Evolutionary conservation across 2,113 vertebrate genomes (phyloP).

Genomic region (Mobula birostris): DNA sequence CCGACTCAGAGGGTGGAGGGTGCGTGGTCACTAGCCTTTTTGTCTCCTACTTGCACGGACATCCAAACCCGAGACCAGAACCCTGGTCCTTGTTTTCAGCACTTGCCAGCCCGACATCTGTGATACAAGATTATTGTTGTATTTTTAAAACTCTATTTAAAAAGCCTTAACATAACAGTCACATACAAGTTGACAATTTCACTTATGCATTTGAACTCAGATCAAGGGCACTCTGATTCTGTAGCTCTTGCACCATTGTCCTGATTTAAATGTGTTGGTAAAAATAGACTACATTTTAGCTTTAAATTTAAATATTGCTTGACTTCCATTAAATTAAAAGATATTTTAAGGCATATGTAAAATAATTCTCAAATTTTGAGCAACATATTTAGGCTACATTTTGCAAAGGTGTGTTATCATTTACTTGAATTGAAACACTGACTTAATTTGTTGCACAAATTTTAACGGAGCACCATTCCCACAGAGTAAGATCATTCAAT

Average conservation of each 20-base stretch:
- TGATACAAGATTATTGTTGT: neutral
- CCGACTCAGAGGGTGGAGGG: too few species aligned
- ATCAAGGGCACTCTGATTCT: neutral
- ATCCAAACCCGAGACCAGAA: too few species aligned
- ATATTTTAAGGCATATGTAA: neutral
- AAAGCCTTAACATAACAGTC: neutral
- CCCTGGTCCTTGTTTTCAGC: too few species aligned
- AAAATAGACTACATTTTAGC: neutral
- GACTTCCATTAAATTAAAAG: neutral
- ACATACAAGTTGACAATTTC: neutral
- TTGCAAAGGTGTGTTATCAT: neutral
- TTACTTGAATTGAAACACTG: neutral
- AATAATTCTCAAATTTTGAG: neutral
- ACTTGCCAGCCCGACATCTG: neutral
- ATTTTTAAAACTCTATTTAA: neutral
- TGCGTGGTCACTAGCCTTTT: too few species aligned
- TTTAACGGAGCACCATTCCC: neutral
- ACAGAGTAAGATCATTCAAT: neutral
- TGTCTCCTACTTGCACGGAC: too few species aligned
- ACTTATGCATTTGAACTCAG: neutral
- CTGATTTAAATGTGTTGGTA: neutral
- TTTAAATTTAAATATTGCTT: neutral
- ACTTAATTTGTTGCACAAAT: neutral
- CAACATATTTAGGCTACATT: neutral
- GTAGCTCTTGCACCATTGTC: too few species aligned